Evolutionary conservation across 2,888 invertebrate species (phyloP).

Genomic region (Oscheius sp.): DNA sequence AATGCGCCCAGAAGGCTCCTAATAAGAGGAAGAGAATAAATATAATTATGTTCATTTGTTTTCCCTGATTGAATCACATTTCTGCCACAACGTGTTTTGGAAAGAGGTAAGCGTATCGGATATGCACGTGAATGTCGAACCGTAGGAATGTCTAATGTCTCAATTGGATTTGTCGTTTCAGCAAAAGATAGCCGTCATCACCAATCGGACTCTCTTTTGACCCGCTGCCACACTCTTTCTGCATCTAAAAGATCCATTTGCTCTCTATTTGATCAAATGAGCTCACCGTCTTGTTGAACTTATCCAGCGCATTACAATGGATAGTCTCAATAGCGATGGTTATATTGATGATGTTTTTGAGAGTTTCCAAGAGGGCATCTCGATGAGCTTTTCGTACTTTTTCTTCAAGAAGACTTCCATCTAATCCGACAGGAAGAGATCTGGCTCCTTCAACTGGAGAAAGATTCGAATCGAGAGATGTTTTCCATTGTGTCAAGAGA

Average conservation of each 20-base stretch:
- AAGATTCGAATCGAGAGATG: slow-evolving; percentile 34
- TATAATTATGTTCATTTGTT: no score
- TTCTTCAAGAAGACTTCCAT: slow-evolving; percentile 24
- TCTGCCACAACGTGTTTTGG: not conserved
- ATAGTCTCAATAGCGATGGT: slow-evolving; percentile 26
- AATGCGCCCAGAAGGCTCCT: not conserved
- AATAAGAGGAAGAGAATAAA: not conserved
- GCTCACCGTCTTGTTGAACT: slow-evolving; percentile 27
- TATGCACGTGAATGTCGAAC: slow-evolving; percentile 10
- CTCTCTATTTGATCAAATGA: not conserved
- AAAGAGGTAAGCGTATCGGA: slow-evolving; percentile 19
- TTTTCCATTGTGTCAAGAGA: slow-evolving; percentile 58
- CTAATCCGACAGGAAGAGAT: slow-evolving; percentile 31
- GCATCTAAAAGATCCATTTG: slow-evolving; percentile 9
- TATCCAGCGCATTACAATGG: slow-evolving; percentile 26
- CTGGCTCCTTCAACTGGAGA: slow-evolving; percentile 26
- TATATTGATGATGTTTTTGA: slow-evolving; percentile 22
- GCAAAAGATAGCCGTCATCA: slow-evolving; percentile 27
- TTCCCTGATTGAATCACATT: not conserved
- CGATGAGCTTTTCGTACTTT: slow-evolving; percentile 36
- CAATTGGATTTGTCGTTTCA: slow-evolving; percentile 25
- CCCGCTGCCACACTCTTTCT: slow-evolving; percentile 19
- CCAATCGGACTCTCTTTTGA: slow-evolving; percentile 30
- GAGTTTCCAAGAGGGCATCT: slow-evolving; percentile 39
- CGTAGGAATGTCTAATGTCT: slow-evolving; percentile 11